Conservation (phyloP, 2,113 vertebrate genomes). For the Lamprotornis superbus region DNA sequence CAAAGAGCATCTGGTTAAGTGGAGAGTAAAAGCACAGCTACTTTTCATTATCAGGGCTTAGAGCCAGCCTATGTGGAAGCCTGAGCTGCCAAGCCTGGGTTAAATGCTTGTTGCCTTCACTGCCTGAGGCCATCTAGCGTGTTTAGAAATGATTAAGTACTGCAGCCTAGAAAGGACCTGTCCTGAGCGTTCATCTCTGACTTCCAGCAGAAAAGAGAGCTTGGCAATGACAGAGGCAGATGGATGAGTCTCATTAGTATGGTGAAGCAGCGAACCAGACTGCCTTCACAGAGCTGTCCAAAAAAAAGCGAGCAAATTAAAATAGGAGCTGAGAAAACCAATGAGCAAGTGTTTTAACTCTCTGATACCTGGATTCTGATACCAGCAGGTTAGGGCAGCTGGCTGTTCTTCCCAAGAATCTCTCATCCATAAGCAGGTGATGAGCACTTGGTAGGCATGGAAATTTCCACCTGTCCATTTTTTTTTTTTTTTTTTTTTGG, state of each 20-base stretch:
- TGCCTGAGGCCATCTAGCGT: constrained; percentile 86
- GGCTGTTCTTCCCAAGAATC: constrained; percentile 19
- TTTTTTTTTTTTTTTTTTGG: background rate
- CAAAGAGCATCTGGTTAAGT: constrained; percentile 85
- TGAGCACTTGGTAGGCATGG: background rate
- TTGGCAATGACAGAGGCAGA: constrained; percentile 87
- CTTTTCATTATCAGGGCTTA: constrained; percentile 84
- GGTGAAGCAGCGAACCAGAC: constrained; percentile 82
- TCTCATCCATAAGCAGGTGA: background rate
- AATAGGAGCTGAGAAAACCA: constrained; percentile 81
- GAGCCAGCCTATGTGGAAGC: constrained; percentile 76
- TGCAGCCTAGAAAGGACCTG: constrained; percentile 87
- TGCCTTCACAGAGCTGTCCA: constrained; percentile 85
- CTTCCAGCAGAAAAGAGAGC: constrained; percentile 87
- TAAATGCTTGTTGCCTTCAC: constrained; percentile 88
- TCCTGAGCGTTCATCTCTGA: constrained; percentile 90
- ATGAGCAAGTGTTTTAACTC: constrained; percentile 81
- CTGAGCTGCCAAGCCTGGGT: constrained; percentile 83
- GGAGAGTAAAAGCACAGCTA: constrained; percentile 81
- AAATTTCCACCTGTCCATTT: background rate
- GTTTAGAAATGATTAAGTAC: constrained; percentile 92
- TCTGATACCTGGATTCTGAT: constrained; percentile 72
- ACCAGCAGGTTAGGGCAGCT: constrained; percentile 21
- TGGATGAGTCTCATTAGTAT: constrained; percentile 91
- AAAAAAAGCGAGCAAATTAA: constrained; percentile 83